Evolutionary conservation across 1,140 invertebrate genomes (phyloP).

Genomic region (Magallana angulata): DNA sequence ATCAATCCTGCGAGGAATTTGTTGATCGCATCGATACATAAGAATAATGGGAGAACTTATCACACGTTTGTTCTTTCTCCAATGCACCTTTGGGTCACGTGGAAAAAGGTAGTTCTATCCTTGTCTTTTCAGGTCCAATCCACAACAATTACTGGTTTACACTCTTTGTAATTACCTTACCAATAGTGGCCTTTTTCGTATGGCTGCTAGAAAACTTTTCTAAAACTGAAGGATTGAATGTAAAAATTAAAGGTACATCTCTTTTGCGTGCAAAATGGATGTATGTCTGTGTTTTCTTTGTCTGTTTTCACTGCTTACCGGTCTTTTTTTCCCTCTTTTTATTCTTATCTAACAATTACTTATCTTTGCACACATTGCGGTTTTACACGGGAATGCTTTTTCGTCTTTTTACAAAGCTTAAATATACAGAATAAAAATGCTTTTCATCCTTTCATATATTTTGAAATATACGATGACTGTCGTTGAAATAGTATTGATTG

Average conservation of each 20-base stretch:
- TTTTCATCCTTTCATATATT: neutral
- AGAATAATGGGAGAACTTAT: too few species aligned
- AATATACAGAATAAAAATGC: too few species aligned
- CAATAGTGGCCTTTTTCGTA: slow-evolving; percentile 18
- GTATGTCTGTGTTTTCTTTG: slow-evolving; percentile 19
- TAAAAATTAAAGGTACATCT: slow-evolving; percentile 24
- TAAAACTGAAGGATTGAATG: slow-evolving; percentile 24
- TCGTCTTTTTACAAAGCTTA: too few species aligned
- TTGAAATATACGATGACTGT: neutral
- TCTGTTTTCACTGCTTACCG: neutral
- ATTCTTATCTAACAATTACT: neutral
- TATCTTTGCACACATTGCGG: neutral
- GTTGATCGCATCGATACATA: too few species aligned
- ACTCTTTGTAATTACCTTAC: slow-evolving; percentile 7
- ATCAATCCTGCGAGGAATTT: too few species aligned
- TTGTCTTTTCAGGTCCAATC: neutral
- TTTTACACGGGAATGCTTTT: neutral
- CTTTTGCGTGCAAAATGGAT: slow-evolving; percentile 33
- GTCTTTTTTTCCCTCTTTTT: neutral
- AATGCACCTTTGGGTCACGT: neutral
- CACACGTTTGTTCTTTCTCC: neutral
- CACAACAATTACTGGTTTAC: neutral
- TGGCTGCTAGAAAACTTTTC: slow-evolving; percentile 33
- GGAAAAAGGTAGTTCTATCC: neutral
- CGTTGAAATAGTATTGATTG: neutral